Conservation (phyloP, 1,140 invertebrate species). For the Ips nitidus region DNA sequence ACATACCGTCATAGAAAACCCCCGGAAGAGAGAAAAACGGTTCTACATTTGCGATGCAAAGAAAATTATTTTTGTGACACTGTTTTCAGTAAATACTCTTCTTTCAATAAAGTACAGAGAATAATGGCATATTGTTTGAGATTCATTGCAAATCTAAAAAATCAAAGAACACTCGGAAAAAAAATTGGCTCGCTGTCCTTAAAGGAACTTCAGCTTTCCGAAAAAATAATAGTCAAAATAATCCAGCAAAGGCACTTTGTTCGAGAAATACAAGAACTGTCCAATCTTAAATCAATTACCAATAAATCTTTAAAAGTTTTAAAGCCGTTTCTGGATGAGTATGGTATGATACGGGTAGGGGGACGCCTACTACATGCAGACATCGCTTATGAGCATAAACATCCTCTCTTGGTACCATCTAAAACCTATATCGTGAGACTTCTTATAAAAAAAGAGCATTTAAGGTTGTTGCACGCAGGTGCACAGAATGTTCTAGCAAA, state of each 20-base stretch:
- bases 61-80: background rate
- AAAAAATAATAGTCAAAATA: background rate
- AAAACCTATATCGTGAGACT: background rate
- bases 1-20: background rate
- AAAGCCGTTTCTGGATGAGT: conserved; percentile 1
- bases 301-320: background rate
- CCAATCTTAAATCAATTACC: background rate
- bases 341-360: conserved; percentile 30
- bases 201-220: background rate
- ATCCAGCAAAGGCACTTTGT: background rate
- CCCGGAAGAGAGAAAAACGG: background rate
- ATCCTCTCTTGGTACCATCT: background rate
- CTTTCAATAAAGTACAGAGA: background rate
- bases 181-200: background rate
- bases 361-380: background rate
- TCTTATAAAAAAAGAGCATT: background rate
- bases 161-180: background rate
- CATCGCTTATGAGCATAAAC: conserved; percentile 20
- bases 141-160: background rate
- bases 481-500: background rate
- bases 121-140: conserved; percentile 1
- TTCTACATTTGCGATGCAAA: background rate
- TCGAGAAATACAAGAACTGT: background rate
- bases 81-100: background rate
- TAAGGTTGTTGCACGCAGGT: background rate